Base-by-base conservation (phyloP, 2,113 vertebrate genomes). In the Epinephelus fuscoguttatus region DNA sequence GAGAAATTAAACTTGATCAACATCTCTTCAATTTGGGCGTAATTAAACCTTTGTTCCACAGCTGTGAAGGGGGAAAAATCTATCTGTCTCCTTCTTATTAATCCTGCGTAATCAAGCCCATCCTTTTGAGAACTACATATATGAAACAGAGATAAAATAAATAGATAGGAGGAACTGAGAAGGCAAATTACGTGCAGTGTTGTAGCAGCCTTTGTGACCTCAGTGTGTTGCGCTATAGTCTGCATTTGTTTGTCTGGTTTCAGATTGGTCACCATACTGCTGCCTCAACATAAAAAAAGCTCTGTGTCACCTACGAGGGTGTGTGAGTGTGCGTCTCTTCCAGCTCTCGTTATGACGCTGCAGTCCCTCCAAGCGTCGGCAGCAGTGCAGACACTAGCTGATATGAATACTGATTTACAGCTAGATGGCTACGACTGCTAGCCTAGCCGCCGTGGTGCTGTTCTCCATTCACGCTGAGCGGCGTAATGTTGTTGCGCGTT, bases 391-490 rank as follows among this genome's bases (percentile, higher is more conserved):
- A 93, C 88, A 83, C 77, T 19, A 55, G 62, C 88, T 88, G 87
- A 84, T 87, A 50, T 91, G 92, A 93, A 93, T 93, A 90, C 89
- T 91, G 88, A 94, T 93, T 82, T 69, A 27, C 33, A 72, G 45
- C 72, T 60, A 30, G 61, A 81, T 83, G 56, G 83, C 84, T 70
- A 21, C 25, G 49, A 68, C 78, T 40, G 80, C 74, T 80, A 75
- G 84, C 75, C 69, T 75, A 70, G 67, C 64, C 40, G 15, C 60
- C 42, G 25, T 83, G 75, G 84, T 68, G 66, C 83, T 67, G 80
- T 70, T 89, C 75, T 86, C 76, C 91, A 92, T 92, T 93, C 85
- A 90, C 70, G 84, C 70, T 17, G 77, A 88, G 84, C 85, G 6
- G 84, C 55, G 52, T 74, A 66, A 78, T 77, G 82, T 70, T 81